Evolutionary conservation across 2,797 vertebrate genomes (phyloP), one percentile per base, ranked within the genome.

Genomic region (Oceanodroma leucorhoa): DNA sequence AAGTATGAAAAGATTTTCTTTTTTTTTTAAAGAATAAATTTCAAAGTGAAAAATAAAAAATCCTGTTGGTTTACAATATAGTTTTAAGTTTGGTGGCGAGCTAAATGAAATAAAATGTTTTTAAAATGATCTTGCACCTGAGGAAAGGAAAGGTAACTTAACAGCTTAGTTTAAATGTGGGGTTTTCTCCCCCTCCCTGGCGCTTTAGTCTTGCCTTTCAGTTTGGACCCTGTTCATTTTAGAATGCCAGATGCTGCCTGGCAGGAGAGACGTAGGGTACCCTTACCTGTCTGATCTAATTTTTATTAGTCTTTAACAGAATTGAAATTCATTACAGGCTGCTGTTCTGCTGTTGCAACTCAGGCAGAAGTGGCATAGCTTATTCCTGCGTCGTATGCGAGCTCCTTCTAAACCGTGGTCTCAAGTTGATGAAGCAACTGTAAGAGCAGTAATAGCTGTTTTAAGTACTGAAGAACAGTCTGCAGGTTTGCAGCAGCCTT

Each of bases 301-400:
- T 53, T 60, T 66, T 53, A 11, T 41, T 73, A 77, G 67, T 51
- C 15, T 69, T 83, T 94, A 91, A 95, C 27, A 51, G 34, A 80
- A 41, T 6, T 92, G 29, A 50, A 81, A 32, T 97, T 92, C n/a
- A 38, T 97, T 97, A 82, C 94, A 99, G 99, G 98, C 97, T 94
- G 99, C 99, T 87, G 97, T 75, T 83, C 97, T 98, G 88, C 95
- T 99, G 93, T 98, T 98, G 60, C 98, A 99, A 70, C 98, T 99
- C 60, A 98, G 99, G 76, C 98, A 99, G 89, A 99, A 99, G 95
- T 99, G 99, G 99, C 98, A 99, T n/a, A 98, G 98, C 84, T 96
- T 99, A 92, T 99, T 99, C 96, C 96, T 99, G 87, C 98, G 98
- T 61, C 98, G 98, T 79, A 99, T 99, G 96, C 98, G 97, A 81